phyloP scores from a whole-genome alignment of 2,888 invertebrate species.

The Tipula helvola region DNA sequence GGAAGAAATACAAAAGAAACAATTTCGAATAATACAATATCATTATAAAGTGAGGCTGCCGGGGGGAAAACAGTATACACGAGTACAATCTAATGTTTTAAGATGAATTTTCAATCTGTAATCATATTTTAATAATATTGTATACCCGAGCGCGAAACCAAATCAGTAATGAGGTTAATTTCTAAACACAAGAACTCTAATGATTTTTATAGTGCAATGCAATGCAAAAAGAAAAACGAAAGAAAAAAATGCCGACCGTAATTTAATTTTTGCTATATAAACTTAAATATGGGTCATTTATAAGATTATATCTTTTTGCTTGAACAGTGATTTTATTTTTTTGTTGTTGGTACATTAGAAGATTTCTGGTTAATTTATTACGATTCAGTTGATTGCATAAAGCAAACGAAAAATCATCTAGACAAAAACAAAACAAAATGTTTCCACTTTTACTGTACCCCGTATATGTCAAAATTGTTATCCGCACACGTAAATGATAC shows the following conservation, averaged over 20 bases:
- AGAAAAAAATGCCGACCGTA: neutral
- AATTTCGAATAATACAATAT: neutral
- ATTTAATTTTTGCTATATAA: neutral
- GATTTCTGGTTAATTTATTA: neutral
- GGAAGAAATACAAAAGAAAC: neutral
- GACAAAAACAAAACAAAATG: too few relatives aligned
- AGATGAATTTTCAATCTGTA: too few relatives aligned
- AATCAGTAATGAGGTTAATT: neutral
- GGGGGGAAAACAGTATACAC: neutral
- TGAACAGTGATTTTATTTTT: neutral
- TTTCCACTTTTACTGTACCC: too few relatives aligned
- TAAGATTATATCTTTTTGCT: neutral
- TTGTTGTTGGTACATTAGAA: neutral
- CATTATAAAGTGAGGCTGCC: neutral
- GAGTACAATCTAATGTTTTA: neutral
- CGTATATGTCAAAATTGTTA: neutral
- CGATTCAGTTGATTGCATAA: neutral
- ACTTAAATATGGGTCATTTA: neutral
- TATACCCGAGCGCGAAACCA: neutral
- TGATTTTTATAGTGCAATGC: neutral
- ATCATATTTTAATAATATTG: neutral
- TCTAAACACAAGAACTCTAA: neutral
- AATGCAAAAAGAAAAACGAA: too few relatives aligned
- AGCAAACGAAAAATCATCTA: neutral
- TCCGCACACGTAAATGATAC: neutral